Percentiles rank a stretch among this genome's conserved stretches.
Evolutionary conservation across 2,797 vertebrate species (phyloP).

Genomic region (Rhabdophis nuchalis): DNA sequence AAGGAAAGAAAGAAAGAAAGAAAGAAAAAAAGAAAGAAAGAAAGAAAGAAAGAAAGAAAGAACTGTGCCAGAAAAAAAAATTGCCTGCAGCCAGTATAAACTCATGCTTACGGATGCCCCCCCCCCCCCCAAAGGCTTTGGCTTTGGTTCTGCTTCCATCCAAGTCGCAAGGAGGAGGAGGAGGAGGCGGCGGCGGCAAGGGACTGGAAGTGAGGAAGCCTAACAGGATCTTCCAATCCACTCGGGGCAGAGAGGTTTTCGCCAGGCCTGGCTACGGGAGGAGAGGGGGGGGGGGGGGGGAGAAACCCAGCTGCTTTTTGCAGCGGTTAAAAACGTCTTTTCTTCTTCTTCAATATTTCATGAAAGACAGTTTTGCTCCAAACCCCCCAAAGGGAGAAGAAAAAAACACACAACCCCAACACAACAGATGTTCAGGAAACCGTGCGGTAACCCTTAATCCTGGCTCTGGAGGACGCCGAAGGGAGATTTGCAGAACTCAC

Average conservation of each 20-base stretch:
- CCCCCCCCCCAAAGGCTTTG: not conserved
- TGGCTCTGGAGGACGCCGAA: not conserved
- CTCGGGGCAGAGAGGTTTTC: not conserved
- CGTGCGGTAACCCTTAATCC: not conserved
- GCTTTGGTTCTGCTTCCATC: not conserved
- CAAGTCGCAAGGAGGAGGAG: too few relatives aligned
- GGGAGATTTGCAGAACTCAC: not conserved
- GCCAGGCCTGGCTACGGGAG: not conserved
- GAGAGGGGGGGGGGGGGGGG: too few relatives aligned
- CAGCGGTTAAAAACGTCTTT: not conserved
- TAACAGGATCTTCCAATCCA: not conserved
- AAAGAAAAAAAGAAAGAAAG: not conserved
- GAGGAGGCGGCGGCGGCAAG: too few relatives aligned
- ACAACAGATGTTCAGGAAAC: not conserved
- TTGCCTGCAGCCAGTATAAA: not conserved
- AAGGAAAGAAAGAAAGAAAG: too few relatives aligned
- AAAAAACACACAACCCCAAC: too few relatives aligned
- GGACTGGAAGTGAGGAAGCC: not conserved
- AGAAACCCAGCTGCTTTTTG: not conserved
- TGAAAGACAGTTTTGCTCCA: not conserved
- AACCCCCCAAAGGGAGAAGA: not conserved
- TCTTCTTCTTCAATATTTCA: not conserved
- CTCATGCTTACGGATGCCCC: not conserved
- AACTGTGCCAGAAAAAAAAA: not conserved
- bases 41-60: too few relatives aligned